Conservation (phyloP, 1,140 invertebrate genomes). For the Drosophila sp. region DNA sequence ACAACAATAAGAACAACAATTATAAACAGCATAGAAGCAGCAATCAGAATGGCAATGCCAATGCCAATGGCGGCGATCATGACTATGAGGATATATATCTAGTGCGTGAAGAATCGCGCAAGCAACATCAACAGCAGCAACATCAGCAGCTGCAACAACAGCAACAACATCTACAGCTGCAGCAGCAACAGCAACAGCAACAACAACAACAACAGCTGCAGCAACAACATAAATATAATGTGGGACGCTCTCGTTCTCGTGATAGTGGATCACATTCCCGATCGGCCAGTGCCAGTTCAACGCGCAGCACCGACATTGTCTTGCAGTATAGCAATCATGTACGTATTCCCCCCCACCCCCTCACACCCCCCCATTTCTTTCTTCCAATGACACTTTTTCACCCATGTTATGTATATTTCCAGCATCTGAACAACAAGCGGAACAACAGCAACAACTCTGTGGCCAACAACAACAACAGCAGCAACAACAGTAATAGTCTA, state of each 20-base stretch:
- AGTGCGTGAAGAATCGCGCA: slow-evolving; percentile 85
- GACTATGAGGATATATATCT: slow-evolving; percentile 91
- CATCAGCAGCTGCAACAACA: slow-evolving; percentile 33
- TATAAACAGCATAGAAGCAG: neutral
- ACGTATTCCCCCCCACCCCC: slow-evolving; percentile 32
- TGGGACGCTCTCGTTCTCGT: slow-evolving; percentile 84
- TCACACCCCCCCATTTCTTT: neutral
- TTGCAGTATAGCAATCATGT: slow-evolving; percentile 81
- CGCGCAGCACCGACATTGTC: slow-evolving; percentile 82
- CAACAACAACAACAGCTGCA: slow-evolving; percentile 48
- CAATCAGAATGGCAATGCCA: slow-evolving; percentile 39
- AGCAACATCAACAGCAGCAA: slow-evolving; percentile 63
- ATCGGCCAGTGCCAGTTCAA: slow-evolving; percentile 85
- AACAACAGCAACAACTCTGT: slow-evolving; percentile 38
- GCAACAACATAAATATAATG: slow-evolving; percentile 67
- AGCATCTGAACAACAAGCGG: slow-evolving; percentile 79
- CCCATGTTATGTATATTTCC: neutral
- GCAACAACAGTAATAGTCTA: slow-evolving; percentile 34
- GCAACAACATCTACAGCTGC: slow-evolving; percentile 35
- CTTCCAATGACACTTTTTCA: neutral
- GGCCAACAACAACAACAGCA: slow-evolving; percentile 47
- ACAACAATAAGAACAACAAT: slow-evolving; percentile 41
- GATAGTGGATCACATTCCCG: slow-evolving; percentile 89
- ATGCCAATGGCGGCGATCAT: slow-evolving; percentile 83
- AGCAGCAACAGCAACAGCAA: slow-evolving; percentile 41